Conservation (phyloP, 1,140 invertebrate species). For the Artemia franciscana region DNA sequence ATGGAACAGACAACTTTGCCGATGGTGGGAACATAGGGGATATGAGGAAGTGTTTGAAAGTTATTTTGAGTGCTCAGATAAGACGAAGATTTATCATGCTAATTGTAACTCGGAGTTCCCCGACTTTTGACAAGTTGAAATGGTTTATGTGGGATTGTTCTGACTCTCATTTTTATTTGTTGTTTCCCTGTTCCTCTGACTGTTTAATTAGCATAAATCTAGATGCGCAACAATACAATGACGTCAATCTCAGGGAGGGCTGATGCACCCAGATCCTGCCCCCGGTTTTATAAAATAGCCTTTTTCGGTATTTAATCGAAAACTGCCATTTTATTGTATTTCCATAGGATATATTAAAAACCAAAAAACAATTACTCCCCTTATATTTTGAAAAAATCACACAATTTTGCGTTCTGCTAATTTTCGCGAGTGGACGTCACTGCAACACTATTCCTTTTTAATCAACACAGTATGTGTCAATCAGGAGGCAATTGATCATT, state of each 20-base stretch:
- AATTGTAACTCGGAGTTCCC: constrained; percentile 62
- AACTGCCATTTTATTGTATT: too few relatives aligned
- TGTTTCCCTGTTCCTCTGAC: background rate
- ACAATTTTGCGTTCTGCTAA: too few relatives aligned
- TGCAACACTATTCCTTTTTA: too few relatives aligned
- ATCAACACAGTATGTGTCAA: too few relatives aligned
- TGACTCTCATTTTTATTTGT: background rate
- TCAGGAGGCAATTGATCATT: too few relatives aligned
- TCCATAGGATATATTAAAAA: too few relatives aligned
- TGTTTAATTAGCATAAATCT: background rate
- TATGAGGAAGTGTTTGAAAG: constrained; percentile 47
- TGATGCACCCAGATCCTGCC: background rate
- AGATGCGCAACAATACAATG: background rate
- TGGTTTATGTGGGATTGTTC: background rate
- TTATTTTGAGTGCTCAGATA: constrained; percentile 46
- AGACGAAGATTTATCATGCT: constrained; percentile 51
- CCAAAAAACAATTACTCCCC: too few relatives aligned
- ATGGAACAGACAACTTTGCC: constrained; percentile 63
- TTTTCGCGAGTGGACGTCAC: too few relatives aligned
- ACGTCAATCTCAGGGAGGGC: background rate
- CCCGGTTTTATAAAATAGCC: background rate
- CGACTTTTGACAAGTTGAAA: constrained; percentile 1
- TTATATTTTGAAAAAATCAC: too few relatives aligned
- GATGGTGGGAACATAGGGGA: constrained; percentile 57
- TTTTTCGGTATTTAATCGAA: too few relatives aligned